Conservation (phyloP, 2,797 vertebrate species). For the Rhynchonycteris naso region DNA sequence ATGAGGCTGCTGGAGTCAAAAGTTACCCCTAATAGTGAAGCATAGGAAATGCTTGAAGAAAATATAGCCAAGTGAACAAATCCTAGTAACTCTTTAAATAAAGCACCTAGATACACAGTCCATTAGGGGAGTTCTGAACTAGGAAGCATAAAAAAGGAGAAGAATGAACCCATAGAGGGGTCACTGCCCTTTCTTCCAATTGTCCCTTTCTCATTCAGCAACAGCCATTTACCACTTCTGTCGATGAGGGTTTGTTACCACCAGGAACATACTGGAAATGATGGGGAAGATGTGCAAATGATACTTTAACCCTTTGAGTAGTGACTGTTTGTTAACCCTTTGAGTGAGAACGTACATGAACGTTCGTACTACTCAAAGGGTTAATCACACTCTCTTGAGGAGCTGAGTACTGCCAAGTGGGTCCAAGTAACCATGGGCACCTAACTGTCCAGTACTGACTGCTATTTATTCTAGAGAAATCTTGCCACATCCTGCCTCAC, state of each 20-base stretch:
- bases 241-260: background rate
- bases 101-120: background rate
- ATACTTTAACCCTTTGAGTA: background rate
- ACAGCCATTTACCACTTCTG: background rate
- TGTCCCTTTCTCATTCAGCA: background rate
- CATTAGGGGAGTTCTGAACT: background rate
- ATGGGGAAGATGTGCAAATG: background rate
- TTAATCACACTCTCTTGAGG: background rate
- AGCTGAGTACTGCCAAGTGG: background rate
- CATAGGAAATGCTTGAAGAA: background rate
- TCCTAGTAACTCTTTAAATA: background rate
- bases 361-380: no score
- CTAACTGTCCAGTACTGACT: background rate
- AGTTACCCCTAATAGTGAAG: background rate
- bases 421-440: background rate
- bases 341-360: no score
- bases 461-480: slow-evolving; percentile 50
- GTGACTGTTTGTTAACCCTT: no score
- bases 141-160: background rate
- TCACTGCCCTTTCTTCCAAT: background rate
- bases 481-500: slow-evolving; percentile 82
- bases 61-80: background rate
- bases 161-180: background rate
- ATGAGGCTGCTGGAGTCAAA: background rate
- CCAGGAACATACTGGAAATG: slow-evolving; percentile 23